Evolutionary conservation across 2,888 invertebrate species (phyloP).

Genomic region (Drosophila macrospina): DNA sequence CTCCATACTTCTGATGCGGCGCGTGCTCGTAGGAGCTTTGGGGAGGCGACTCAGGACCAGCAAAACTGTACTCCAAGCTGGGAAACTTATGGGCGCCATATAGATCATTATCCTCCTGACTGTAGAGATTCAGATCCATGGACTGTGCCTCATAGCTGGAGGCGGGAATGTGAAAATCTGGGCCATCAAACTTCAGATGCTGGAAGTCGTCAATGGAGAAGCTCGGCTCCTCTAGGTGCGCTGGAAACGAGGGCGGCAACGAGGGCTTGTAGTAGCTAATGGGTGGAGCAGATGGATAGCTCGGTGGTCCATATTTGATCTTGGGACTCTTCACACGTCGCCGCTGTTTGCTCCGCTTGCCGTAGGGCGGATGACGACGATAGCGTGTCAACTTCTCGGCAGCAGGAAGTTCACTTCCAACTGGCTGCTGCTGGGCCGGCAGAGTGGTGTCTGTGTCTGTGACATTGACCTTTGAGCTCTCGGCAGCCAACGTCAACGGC

Average conservation of each 20-base stretch:
- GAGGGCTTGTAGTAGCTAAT: constrained; percentile 65
- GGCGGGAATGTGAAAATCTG: constrained; percentile 77
- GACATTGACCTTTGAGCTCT: constrained; percentile 28
- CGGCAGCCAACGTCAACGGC: constrained; percentile 26
- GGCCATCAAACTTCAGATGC: constrained; percentile 73
- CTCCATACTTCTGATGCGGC: constrained; percentile 71
- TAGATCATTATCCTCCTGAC: constrained; percentile 50
- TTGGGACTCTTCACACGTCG: constrained; percentile 73
- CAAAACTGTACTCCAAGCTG: constrained; percentile 63
- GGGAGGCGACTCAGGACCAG: constrained; percentile 31
- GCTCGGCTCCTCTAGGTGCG: constrained; percentile 59
- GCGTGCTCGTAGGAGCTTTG: constrained; percentile 48
- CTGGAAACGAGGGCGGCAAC: constrained; percentile 18
- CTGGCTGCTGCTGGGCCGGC: background rate
- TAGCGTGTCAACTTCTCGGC: constrained; percentile 78
- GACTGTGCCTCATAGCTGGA: constrained; percentile 80
- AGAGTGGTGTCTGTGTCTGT: background rate
- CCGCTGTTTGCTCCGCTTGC: constrained; percentile 74
- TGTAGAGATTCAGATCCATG: constrained; percentile 83
- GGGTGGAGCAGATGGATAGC: constrained; percentile 51
- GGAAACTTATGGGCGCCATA: constrained; percentile 71
- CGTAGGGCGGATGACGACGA: constrained; percentile 81
- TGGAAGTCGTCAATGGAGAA: constrained; percentile 75
- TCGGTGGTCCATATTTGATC: constrained; percentile 77
- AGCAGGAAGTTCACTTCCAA: constrained; percentile 47